Conservation (phyloP, 2,113 vertebrate genomes). For the Daubentonia madagascariensis region DNA sequence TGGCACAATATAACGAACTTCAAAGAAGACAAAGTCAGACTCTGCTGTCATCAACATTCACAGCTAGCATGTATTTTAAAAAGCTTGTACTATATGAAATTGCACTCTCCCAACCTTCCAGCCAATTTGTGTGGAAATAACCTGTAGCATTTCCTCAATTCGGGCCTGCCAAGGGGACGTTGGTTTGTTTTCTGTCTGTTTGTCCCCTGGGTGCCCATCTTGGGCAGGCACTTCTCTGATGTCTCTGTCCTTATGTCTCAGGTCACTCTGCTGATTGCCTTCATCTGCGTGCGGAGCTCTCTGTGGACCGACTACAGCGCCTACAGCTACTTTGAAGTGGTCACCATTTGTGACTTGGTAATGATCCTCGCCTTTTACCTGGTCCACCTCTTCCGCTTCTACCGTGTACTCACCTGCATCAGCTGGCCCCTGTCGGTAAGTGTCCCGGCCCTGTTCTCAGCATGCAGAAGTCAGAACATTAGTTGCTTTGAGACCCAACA, state of each 20-base stretch:
- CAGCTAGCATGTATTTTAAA: not conserved
- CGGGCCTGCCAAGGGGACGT: not conserved
- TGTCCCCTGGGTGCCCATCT: accelerated
- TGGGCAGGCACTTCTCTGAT: not conserved
- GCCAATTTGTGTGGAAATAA: not conserved
- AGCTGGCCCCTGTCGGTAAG: conserved; percentile 94
- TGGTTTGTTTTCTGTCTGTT: not conserved
- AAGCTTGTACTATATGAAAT: not conserved
- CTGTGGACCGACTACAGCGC: conserved; percentile 82
- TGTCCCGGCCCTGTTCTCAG: accelerated
- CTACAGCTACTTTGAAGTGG: conserved; percentile 92
- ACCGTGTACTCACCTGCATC: conserved; percentile 90
- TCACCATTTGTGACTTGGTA: conserved; percentile 91
- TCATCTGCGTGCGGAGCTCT: conserved; percentile 88
- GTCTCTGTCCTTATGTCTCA: conserved; percentile 66
- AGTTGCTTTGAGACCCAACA: accelerated
- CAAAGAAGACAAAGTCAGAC: too few species aligned
- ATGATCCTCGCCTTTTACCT: conserved; percentile 92
- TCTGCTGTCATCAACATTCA: accelerated
- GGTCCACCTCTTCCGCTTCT: conserved; percentile 90
- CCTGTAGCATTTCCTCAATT: accelerated
- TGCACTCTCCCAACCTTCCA: accelerated
- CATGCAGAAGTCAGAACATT: accelerated
- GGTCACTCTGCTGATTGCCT: conserved; percentile 89
- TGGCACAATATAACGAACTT: accelerated